Evolutionary conservation across 2,113 vertebrate genomes (phyloP), one percentile per base, ranked within the genome.

Genomic region (Grammomys dolichurus): DNA sequence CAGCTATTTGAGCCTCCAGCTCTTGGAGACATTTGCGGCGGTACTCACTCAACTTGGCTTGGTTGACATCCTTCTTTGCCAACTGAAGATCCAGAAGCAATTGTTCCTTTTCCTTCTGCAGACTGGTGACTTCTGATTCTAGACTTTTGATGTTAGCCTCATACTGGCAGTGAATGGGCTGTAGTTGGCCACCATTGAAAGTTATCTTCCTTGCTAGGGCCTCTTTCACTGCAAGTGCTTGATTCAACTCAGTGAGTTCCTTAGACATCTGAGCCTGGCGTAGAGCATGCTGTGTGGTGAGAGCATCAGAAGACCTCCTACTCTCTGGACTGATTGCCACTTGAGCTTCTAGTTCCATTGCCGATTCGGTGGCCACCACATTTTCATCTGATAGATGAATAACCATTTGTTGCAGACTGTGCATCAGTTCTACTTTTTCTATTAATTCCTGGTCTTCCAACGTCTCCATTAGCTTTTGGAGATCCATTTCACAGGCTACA

Each of bases 251-350:
- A n/a, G 99, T 98, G 97, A 99, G 98, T 87, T 99, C 99, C 95
- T 99, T 99, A 33, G 99, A 99, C 98, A 99, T 98, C 98, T 99
- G 99, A 17, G 99, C 99, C 97, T 99, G 99, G 8, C 99, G 99
- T 87, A 99, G 98, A 65, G 99, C 99, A 85, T 99, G 99, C 43
- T 99, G 98, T 54, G 99, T 98, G 14, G 98, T 99, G 73, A 99
- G 99, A 22, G 96, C 97, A 16, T 99, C 98, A 0, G 98, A 98
- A 10, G 98, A 96, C 43, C 98, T 98, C 95, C 99, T 99, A 36
- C 48, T 90, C 7, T 98, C 98, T 54, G 95, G 96, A 70, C 94
- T 97, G n/a, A 17, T 0, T 87, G 97, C 97, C 48, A 87, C 87
- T 91, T 91, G 96, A 54, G 94, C 65, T 69, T 97, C 72, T 60